phyloP scores from a whole-genome alignment of 2,888 invertebrate genomes.

The Troilus luridus region DNA sequence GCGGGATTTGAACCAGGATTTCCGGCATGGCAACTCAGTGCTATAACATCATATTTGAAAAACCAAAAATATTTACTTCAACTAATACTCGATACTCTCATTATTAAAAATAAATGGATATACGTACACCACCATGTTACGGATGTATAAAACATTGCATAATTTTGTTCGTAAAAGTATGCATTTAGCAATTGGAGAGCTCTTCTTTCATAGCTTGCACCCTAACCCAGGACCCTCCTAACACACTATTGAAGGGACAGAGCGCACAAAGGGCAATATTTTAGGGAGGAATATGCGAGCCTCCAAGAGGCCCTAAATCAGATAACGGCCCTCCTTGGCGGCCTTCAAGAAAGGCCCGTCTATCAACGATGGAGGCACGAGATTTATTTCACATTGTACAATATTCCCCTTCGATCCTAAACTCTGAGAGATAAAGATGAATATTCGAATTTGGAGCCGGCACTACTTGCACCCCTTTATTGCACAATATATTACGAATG shows the following conservation, averaged over 20 bases:
- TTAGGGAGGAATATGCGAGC: slow-evolving; percentile 15
- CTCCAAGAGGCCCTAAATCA: slow-evolving; percentile 29
- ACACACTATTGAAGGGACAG: slow-evolving; percentile 11
- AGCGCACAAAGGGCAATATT: slow-evolving; percentile 3
- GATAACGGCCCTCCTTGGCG: slow-evolving; percentile 11
- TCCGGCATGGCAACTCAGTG: no score
- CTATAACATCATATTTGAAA: no score
- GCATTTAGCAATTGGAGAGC: background rate
- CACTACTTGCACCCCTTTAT: background rate
- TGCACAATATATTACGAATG: background rate
- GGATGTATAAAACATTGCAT: background rate
- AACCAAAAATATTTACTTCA: no score
- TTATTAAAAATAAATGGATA: background rate
- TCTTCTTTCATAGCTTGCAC: background rate
- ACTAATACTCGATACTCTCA: background rate
- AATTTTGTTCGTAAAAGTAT: background rate
- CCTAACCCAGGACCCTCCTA: background rate
- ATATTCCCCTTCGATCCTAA: slow-evolving; percentile 10
- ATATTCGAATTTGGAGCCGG: background rate
- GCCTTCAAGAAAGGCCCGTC: slow-evolving; percentile 3
- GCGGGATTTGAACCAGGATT: no score
- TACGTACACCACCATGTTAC: background rate
- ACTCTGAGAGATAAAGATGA: background rate
- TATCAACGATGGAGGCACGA: background rate
- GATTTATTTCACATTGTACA: background rate